phyloP scores from a whole-genome alignment of 1,140 invertebrate species.

The Tachypleus tridentatus region DNA sequence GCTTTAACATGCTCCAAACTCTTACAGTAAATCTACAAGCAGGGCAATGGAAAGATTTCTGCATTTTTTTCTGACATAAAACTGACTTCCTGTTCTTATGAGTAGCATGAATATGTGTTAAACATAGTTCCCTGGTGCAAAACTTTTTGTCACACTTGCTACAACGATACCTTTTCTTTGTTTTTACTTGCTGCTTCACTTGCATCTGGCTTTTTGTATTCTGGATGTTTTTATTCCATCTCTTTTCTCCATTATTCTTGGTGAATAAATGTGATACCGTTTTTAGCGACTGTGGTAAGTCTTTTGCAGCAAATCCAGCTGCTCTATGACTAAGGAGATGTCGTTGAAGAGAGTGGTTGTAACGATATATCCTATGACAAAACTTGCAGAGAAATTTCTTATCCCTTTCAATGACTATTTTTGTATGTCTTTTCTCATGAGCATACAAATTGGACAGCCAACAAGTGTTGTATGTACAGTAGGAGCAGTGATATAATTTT shows the following conservation, averaged over 20 bases:
- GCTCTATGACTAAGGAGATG: slow-evolving; percentile 29
- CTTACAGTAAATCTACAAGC: slow-evolving; percentile 51
- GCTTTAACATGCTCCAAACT: slow-evolving; percentile 47
- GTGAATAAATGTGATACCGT: background rate
- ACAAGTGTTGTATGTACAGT: slow-evolving; percentile 77
- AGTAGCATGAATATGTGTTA: slow-evolving; percentile 33
- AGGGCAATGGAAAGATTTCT: slow-evolving; percentile 42
- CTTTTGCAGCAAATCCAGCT: slow-evolving; percentile 13
- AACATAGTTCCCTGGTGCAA: slow-evolving; percentile 31
- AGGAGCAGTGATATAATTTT: slow-evolving; percentile 73
- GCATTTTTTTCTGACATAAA: slow-evolving; percentile 14
- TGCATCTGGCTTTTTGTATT: background rate
- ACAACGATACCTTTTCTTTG: slow-evolving; percentile 35
- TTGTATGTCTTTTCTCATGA: slow-evolving; percentile 69
- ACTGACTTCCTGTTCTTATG: slow-evolving; percentile 26
- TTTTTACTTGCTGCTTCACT: slow-evolving; percentile 10
- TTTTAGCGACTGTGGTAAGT: slow-evolving; percentile 8
- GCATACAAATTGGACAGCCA: slow-evolving; percentile 78
- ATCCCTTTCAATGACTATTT: slow-evolving; percentile 27
- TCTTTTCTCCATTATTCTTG: background rate
- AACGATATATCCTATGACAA: slow-evolving; percentile 31
- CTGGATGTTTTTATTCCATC: slow-evolving; percentile 4
- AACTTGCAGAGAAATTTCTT: slow-evolving; percentile 28
- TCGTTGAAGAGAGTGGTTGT: slow-evolving; percentile 30
- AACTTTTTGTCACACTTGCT: slow-evolving; percentile 38